These are phyloP conservation scores for Bubo blakistoni DNA, from an alignment of 2,113 vertebrate genomes.

Conservation along the genomic window DNA sequence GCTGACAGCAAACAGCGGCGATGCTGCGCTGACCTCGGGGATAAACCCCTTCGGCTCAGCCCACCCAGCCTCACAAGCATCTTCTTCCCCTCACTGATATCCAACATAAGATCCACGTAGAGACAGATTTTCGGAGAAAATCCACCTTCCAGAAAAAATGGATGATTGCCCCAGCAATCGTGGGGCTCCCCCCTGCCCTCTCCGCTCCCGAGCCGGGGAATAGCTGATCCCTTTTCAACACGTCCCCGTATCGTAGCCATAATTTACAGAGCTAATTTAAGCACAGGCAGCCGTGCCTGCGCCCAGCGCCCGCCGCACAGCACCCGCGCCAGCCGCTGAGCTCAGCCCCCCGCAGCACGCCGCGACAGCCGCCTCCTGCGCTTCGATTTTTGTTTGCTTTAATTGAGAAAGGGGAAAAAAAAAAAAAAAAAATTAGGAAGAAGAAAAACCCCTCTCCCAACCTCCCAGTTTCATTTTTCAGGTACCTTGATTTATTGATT, in stretches of 20 bases:
- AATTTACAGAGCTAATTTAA: conserved; percentile 41
- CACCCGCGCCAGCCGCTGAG: not conserved
- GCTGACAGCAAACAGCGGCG: not conserved
- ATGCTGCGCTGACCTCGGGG: not conserved
- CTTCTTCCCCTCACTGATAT: not conserved
- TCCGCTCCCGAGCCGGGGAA: not conserved
- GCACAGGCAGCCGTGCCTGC: not conserved
- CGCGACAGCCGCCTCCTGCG: conserved; percentile 3
- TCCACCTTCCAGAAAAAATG: not conserved
- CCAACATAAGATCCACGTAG: rapidly evolving
- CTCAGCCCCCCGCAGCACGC: not conserved
- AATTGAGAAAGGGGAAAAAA: not conserved
- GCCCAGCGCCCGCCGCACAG: not conserved
- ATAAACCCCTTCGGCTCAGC: rapidly evolving
- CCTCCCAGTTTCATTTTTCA: not conserved
- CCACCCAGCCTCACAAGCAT: not conserved
- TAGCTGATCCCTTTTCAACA: not conserved
- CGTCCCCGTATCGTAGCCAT: not conserved
- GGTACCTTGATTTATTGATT: conserved; percentile 64
- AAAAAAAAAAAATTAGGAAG: not conserved
- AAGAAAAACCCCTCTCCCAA: not conserved
- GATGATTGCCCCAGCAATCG: not conserved
- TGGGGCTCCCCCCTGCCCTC: not conserved
- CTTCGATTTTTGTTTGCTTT: conserved; percentile 45
- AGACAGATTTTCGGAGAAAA: not conserved